phyloP scores from a whole-genome alignment of 2,888 invertebrate genomes.

The Aphidius colemani region DNA sequence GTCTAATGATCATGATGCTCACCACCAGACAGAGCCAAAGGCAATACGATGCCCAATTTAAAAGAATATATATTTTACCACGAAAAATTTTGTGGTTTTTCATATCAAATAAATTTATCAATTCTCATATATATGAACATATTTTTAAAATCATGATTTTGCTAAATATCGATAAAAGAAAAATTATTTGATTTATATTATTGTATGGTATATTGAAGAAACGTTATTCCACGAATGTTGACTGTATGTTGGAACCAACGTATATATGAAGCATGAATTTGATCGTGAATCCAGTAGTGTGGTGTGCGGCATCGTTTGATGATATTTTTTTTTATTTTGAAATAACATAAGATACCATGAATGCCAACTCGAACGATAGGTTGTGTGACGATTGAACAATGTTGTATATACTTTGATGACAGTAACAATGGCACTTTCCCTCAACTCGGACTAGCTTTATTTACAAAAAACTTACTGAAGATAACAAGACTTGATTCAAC shows the following conservation, averaged over 20 bases:
- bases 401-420: constrained; percentile 32
- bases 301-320: constrained; percentile 51
- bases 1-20: constrained; percentile 28
- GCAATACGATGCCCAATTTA: constrained; percentile 5
- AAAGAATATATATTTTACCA: neutral
- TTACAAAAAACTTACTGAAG: constrained; percentile 2
- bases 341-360: constrained; percentile 46
- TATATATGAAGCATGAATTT: too few species aligned
- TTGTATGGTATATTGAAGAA: too few species aligned
- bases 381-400: constrained; percentile 45
- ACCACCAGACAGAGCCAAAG: neutral
- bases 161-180: too few species aligned
- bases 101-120: neutral
- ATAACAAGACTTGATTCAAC: neutral
- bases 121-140: neutral
- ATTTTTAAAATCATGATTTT: too few species aligned
- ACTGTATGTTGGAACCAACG: constrained; percentile 6
- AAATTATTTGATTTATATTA: too few species aligned
- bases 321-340: constrained; percentile 42
- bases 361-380: constrained; percentile 44
- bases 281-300: constrained; percentile 18
- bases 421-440: constrained; percentile 29
- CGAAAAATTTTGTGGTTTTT: constrained; percentile 9
- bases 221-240: neutral
- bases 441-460: neutral